Percentiles rank a stretch among this genome's conserved stretches.
phyloP scores from a whole-genome alignment of 1,140 invertebrate species.

The Linepithema humile region DNA sequence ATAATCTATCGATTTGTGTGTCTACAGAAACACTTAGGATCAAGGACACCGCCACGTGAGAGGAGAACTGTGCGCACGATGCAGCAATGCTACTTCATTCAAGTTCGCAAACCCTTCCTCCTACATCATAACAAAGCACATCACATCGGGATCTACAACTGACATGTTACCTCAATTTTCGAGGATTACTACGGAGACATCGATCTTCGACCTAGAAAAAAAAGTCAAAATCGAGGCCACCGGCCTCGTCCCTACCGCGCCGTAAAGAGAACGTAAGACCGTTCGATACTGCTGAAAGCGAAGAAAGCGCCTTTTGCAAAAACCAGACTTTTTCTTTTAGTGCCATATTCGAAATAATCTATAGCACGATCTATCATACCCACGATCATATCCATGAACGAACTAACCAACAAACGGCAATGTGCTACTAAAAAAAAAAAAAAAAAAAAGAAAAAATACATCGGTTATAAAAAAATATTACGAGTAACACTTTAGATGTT shows the following conservation, averaged over 20 bases:
- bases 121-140: slow-evolving; percentile 25
- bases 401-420: not conserved
- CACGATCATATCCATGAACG: not conserved
- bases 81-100: slow-evolving; percentile 47
- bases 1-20: not conserved
- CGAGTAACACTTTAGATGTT: not conserved
- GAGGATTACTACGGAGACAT: slow-evolving; percentile 14
- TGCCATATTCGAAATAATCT: not conserved
- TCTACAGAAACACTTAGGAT: slow-evolving; percentile 6
- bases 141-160: slow-evolving; percentile 42
- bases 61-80: slow-evolving; percentile 34
- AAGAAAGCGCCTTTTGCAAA: slow-evolving; percentile 2
- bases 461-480: not conserved
- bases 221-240: slow-evolving; percentile 32
- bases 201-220: slow-evolving; percentile 26
- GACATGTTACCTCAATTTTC: slow-evolving; percentile 46
- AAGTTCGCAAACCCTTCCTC: slow-evolving; percentile 36
- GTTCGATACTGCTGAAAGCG: not conserved
- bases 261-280: not conserved
- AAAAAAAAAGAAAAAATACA: not conserved
- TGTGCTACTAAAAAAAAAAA: not conserved
- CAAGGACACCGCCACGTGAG: slow-evolving; percentile 5
- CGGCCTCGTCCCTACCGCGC: not conserved
- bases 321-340: not conserved
- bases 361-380: not conserved